phyloP scores from a whole-genome alignment of 2,888 invertebrate species.

The Tenthredo amoena region DNA sequence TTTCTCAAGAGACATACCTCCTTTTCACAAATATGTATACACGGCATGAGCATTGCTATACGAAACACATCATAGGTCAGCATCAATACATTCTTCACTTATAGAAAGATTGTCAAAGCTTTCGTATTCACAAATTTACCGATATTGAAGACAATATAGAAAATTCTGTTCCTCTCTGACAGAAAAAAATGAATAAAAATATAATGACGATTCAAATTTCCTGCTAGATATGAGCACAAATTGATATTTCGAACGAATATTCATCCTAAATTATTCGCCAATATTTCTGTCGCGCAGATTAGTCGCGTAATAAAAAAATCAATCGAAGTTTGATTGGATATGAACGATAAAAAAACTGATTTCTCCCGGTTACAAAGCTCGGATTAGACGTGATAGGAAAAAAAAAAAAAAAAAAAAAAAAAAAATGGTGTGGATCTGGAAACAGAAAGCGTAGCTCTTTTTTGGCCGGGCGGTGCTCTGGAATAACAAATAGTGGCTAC shows the following conservation, averaged over 20 bases:
- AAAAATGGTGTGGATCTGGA: slow-evolving; percentile 53
- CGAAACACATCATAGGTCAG: slow-evolving; percentile 46
- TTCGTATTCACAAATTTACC: slow-evolving; percentile 20
- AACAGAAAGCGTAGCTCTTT: slow-evolving; percentile 50
- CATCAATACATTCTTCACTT: background rate
- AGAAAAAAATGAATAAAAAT: background rate
- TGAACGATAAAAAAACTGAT: background rate
- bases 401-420: slow-evolving; percentile 9
- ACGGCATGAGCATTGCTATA: slow-evolving; percentile 60
- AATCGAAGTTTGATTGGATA: background rate
- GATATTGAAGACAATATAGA: slow-evolving; percentile 4
- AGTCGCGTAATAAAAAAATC: background rate
- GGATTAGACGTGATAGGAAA: background rate
- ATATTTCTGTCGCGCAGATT: background rate
- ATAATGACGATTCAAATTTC: slow-evolving; percentile 5
- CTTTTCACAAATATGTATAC: background rate
- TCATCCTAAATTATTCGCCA: background rate
- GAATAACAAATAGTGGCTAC: slow-evolving; percentile 70
- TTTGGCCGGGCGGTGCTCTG: slow-evolving; percentile 56
- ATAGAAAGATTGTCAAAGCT: background rate
- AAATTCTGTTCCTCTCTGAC: background rate
- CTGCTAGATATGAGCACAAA: background rate
- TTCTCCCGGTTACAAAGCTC: background rate
- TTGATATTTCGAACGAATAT: background rate
- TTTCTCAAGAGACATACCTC: slow-evolving; percentile 37